Evolutionary conservation across 2,113 vertebrate genomes (phyloP).

Genomic region (Cheilinus undulatus): DNA sequence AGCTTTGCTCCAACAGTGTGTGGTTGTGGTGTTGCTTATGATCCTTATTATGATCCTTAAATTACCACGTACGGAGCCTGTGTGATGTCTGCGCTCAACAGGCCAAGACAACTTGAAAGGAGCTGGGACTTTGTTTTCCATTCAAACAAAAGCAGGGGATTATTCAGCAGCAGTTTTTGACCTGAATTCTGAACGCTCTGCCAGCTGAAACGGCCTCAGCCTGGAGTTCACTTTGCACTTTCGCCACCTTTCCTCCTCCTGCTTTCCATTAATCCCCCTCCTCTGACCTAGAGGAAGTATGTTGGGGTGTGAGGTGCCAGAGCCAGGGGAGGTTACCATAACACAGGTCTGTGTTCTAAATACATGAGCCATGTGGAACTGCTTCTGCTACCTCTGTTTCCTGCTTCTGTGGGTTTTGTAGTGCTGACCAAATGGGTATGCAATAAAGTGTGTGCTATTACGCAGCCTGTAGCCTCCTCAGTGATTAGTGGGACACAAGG

Average conservation of each 20-base stretch:
- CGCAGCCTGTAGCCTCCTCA: slow-evolving; percentile 51
- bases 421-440: slow-evolving; percentile 58
- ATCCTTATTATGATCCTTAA: slow-evolving; percentile 42
- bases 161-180: background rate
- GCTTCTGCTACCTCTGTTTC: slow-evolving; percentile 78
- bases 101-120: slow-evolving; percentile 33
- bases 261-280: slow-evolving; percentile 35
- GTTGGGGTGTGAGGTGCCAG: slow-evolving; percentile 71
- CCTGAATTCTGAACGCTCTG: slow-evolving; percentile 21
- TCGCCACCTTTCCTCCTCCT: slow-evolving; percentile 24
- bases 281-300: slow-evolving; percentile 58
- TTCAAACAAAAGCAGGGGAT: slow-evolving; percentile 25
- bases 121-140: slow-evolving; percentile 25
- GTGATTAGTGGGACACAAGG: slow-evolving; percentile 54
- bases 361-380: slow-evolving; percentile 81
- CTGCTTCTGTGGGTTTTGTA: slow-evolving; percentile 73
- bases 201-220: slow-evolving; percentile 23
- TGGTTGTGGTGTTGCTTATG: slow-evolving; percentile 43
- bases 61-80: slow-evolving; percentile 21
- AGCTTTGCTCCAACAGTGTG: slow-evolving; percentile 22
- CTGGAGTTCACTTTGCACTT: slow-evolving; percentile 30
- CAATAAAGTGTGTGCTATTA: slow-evolving; percentile 61
- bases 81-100: slow-evolving; percentile 39
- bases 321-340: slow-evolving; percentile 75
- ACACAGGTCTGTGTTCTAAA: slow-evolving; percentile 74